Evolutionary conservation across 2,888 invertebrate genomes (phyloP), one percentile per base, ranked within the genome.

Genomic region (Melanostoma mellinum): DNA sequence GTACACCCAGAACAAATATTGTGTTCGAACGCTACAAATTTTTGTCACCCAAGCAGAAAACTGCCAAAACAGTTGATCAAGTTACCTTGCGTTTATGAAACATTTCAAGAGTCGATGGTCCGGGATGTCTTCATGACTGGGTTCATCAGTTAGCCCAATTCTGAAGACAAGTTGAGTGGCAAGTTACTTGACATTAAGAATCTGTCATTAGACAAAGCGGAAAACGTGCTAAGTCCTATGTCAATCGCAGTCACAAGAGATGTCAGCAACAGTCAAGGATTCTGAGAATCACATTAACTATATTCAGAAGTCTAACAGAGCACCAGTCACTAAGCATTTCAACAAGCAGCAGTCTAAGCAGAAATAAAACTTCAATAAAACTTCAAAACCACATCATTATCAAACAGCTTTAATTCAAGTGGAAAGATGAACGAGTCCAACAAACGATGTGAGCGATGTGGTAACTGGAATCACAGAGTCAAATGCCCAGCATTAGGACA

Each of bases 61-160:
- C 53, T n/a, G 67, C 42, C n/a, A 38, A 65, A 48, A 65, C 38
- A 38, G 8, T 61, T 4, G 63, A 65, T 32, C 40, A 65, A 30
- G 48, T 67, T 33, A 53, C 20, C 32, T 5, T 53, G 67, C 35
- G 42, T 53, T 0, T 53, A 52, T 20, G n/a, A n/a, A n/a, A 42
- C 53, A 8, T 32, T 42, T 33, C 33, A 67, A 44, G 6, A 53
- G 10, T n/a, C 20, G n/a, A 69, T 69, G 69, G 48, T 69, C 6
- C 10, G 69, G 5, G 56, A 69, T 56, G 48, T 48, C 8, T 69
- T 69, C 35, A 69, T 69, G n/a, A 69, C 46, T 46, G 68, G 55
- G 2, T 5, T 56, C 10, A 35, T n/a, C n/a, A n/a, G n/a, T n/a
- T n/a, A n/a, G n/a, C n/a, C n/a, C n/a, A n/a, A n/a, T n/a, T n/a